phyloP scores from a whole-genome alignment of 23 tunicate species.

The Ciona savignyi region DNA sequence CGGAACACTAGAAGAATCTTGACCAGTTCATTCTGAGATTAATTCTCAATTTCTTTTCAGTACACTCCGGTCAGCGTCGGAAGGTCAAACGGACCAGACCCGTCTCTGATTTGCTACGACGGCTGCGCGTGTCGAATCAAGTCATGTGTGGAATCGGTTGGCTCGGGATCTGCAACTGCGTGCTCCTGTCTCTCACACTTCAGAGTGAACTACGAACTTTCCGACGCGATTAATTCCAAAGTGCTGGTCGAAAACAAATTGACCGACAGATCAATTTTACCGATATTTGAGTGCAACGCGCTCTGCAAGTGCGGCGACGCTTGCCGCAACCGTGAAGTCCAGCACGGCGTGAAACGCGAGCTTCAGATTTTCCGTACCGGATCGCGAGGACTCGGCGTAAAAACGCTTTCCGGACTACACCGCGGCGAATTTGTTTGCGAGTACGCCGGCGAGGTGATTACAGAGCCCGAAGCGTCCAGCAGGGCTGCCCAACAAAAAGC shows the following conservation, averaged over 20 bases:
- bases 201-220: conserved; percentile 7
- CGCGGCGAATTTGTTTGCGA: conserved; percentile 81
- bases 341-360: conserved; percentile 33
- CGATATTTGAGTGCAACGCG: conserved; percentile 80
- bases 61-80: conserved; percentile 28
- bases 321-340: conserved; percentile 61
- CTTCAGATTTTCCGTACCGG: conserved; percentile 15
- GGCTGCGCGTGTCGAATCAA: conserved; percentile 30
- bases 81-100: conserved; percentile 20
- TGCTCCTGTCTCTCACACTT: conserved; percentile 33
- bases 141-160: conserved; percentile 10
- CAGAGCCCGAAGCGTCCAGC: conserved; percentile 33
- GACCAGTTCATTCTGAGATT: too few relatives aligned
- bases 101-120: conserved; percentile 31
- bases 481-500: conserved; percentile 10
- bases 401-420: conserved; percentile 17
- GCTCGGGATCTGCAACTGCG: too few relatives aligned
- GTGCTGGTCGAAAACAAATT: background rate
- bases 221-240: background rate
- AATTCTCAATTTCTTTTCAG: conserved; percentile 34
- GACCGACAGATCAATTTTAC: background rate
- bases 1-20: too few relatives aligned
- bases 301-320: conserved; percentile 65
- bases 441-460: conserved; percentile 83
- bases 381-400: conserved; percentile 32